phyloP scores from a whole-genome alignment of 2,888 invertebrate genomes.

The Parapristionchus giblindavisi region DNA sequence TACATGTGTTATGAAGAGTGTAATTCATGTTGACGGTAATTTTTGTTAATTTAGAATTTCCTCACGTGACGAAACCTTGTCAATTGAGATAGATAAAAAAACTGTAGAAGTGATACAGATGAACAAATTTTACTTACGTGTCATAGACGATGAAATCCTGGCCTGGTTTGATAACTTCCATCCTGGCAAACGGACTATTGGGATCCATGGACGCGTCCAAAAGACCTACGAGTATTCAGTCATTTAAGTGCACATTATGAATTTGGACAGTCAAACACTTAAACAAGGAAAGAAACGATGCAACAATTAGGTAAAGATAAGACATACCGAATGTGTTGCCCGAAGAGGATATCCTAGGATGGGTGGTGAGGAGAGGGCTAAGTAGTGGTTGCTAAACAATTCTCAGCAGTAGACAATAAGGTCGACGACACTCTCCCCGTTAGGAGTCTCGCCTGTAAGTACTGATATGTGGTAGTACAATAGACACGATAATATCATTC shows the following conservation, averaged over 20 bases:
- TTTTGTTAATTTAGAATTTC: no score
- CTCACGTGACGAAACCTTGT: no score
- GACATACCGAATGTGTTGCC: conserved; percentile 23
- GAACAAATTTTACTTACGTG: no score
- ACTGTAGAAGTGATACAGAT: no score
- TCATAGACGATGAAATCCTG: conserved; percentile 37
- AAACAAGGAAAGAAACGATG: no score
- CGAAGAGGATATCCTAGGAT: conserved; percentile 21
- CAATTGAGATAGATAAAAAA: background rate
- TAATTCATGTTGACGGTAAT: no score
- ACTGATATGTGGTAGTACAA: no score
- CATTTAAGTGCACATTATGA: no score
- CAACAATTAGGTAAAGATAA: background rate
- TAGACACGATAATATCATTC: no score
- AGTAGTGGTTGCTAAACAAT: conserved; percentile 24
- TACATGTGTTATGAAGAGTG: no score
- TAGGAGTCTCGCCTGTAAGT: conserved; percentile 27
- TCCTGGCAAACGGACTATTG: conserved; percentile 2
- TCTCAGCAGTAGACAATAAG: conserved; percentile 2
- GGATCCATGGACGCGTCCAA: no score
- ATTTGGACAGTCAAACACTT: no score
- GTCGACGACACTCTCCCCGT: conserved; percentile 19
- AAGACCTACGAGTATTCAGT: background rate
- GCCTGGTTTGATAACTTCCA: conserved; percentile 33
- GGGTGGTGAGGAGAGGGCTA: conserved; percentile 19